Conservation (phyloP, 2,113 vertebrate species). For the Lepidiolamprologus cunningtoni region DNA sequence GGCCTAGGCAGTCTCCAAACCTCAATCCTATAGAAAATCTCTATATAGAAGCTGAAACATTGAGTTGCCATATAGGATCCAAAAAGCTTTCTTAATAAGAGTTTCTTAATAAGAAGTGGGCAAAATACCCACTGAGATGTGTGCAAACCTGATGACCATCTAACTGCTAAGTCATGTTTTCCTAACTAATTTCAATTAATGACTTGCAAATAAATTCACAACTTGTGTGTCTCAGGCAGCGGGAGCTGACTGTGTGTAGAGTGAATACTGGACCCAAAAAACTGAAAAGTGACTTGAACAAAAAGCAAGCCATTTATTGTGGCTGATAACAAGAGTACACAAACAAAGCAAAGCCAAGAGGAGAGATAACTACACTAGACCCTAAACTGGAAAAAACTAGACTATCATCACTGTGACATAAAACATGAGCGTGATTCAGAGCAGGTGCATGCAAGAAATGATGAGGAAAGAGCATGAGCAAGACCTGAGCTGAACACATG, state of each 20-base stretch:
- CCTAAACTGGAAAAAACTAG: neutral
- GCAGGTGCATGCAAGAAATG: accelerated
- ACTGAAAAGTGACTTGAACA: neutral
- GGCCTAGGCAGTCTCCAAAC: neutral
- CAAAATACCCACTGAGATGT: neutral
- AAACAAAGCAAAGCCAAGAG: neutral
- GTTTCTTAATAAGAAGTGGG: neutral
- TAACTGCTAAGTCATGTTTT: neutral
- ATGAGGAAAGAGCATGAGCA: neutral
- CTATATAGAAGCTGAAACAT: neutral
- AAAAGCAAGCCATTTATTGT: neutral
- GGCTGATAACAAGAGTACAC: neutral
- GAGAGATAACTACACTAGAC: neutral
- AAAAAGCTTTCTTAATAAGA: no score
- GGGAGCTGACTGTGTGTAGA: neutral
- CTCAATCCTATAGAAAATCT: neutral
- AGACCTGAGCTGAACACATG: neutral
- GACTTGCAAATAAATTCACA: neutral
- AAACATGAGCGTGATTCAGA: accelerated
- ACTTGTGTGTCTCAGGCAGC: neutral
- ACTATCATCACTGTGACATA: accelerated
- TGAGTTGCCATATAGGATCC: neutral
- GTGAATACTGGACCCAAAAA: neutral
- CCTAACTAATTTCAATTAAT: neutral
- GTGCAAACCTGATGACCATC: neutral